Percentiles rank a stretch among this genome's conserved stretches.
phyloP scores from a whole-genome alignment of 2,888 invertebrate genomes.

The Trisateles emortualis region DNA sequence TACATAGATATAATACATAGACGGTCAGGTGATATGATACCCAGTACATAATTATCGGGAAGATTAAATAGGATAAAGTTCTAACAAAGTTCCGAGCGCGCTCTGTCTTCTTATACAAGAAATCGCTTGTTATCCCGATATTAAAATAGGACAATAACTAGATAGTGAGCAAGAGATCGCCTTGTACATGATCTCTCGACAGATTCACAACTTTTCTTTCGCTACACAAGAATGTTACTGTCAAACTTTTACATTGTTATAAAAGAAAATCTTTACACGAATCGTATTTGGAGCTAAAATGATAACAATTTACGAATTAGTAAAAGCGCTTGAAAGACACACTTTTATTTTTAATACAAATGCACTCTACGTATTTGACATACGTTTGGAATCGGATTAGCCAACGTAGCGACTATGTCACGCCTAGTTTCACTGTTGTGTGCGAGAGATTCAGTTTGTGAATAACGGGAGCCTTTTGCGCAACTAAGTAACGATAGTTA shows the following conservation, averaged over 20 bases:
- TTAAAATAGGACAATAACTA: conserved; percentile 6
- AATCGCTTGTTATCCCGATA: background rate
- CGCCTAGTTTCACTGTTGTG: background rate
- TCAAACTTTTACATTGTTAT: background rate
- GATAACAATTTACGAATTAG: background rate
- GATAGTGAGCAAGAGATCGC: conserved; percentile 4
- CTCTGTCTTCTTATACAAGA: background rate
- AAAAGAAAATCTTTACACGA: background rate
- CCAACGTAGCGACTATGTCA: background rate
- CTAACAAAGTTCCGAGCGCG: background rate
- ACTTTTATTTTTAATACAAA: background rate
- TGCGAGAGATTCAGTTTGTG: background rate
- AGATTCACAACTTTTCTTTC: conserved; percentile 59
- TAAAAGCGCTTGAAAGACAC: too few relatives aligned
- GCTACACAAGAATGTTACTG: conserved; percentile 18
- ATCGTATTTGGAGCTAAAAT: background rate
- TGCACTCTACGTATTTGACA: background rate
- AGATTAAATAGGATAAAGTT: background rate
- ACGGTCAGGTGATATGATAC: background rate
- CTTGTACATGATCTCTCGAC: conserved; percentile 33
- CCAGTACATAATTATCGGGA: background rate
- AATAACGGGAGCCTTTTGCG: background rate
- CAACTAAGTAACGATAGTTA: background rate
- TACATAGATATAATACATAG: background rate
- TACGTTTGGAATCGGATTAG: background rate